Percentiles rank a stretch among this genome's conserved stretches.
Evolutionary conservation across 2,888 invertebrate species (phyloP).

Genomic region (Thymelicus lineola): DNA sequence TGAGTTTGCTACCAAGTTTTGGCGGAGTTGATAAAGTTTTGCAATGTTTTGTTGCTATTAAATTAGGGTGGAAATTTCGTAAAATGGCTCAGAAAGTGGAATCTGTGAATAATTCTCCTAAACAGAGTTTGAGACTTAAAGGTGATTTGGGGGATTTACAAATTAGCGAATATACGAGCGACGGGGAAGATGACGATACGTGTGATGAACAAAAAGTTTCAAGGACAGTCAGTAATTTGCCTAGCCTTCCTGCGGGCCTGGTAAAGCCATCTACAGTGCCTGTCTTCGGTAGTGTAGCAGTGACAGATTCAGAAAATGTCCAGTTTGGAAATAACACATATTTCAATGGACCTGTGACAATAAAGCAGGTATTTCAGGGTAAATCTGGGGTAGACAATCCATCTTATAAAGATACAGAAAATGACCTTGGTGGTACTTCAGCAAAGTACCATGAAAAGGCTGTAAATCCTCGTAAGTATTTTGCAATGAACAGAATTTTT

Average conservation of each 20-base stretch:
- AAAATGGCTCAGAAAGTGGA: slow-evolving; percentile 58
- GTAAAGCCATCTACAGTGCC: slow-evolving; percentile 54
- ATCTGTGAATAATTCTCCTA: slow-evolving; percentile 43
- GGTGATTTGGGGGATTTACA: slow-evolving; percentile 68
- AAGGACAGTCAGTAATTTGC: slow-evolving; percentile 49
- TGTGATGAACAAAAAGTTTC: slow-evolving; percentile 47
- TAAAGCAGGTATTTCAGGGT: slow-evolving; percentile 88
- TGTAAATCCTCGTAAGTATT: slow-evolving; percentile 6
- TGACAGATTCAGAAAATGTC: slow-evolving; percentile 89
- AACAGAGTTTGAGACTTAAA: slow-evolving; percentile 56
- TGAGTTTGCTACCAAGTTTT: slow-evolving; percentile 2
- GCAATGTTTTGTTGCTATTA: slow-evolving; percentile 10
- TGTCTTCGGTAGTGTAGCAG: slow-evolving; percentile 85
- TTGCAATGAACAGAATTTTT: too few species aligned
- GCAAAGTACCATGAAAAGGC: background rate
- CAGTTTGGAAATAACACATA: slow-evolving; percentile 91
- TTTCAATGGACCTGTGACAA: slow-evolving; percentile 91
- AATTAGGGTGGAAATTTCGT: slow-evolving; percentile 29
- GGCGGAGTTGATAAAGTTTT: slow-evolving; percentile 2
- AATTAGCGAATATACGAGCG: slow-evolving; percentile 62
- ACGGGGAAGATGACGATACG: slow-evolving; percentile 54
- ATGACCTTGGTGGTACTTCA: slow-evolving; percentile 45
- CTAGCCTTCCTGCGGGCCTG: slow-evolving; percentile 55
- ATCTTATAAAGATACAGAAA: slow-evolving; percentile 61
- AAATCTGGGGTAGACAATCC: slow-evolving; percentile 66